Conservation (phyloP, 2,113 vertebrate genomes). For the Larimichthys crocea region DNA sequence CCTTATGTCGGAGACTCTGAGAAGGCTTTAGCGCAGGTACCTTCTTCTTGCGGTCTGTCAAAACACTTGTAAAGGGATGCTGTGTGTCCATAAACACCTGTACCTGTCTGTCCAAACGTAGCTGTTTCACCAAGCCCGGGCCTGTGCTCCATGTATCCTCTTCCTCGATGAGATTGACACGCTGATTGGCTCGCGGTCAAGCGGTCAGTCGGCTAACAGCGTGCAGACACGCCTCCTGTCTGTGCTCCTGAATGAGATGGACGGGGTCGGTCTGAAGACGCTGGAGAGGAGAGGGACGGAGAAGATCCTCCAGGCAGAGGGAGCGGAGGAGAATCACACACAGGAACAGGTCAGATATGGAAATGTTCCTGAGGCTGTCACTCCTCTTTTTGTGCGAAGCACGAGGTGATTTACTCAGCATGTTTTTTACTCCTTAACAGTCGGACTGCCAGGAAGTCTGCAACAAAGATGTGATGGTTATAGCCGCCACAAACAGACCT, state of each 20-base stretch:
- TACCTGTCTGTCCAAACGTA: constrained; percentile 62
- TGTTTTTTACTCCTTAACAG: constrained; percentile 71
- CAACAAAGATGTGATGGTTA: constrained; percentile 89
- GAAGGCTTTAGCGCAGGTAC: constrained; percentile 92
- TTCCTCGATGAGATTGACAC: constrained; percentile 98
- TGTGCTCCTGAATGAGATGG: constrained; percentile 95
- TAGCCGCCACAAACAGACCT: constrained; percentile 95
- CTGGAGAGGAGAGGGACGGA: constrained; percentile 88
- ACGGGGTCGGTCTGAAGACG: constrained; percentile 91
- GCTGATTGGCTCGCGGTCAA: constrained; percentile 89
- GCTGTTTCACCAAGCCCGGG: constrained; percentile 94
- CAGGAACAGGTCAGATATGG: constrained; percentile 79
- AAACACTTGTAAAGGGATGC: not conserved
- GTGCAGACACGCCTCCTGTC: constrained; percentile 92
- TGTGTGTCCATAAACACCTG: not conserved
- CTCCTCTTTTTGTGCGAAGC: not conserved
- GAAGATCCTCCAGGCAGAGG: constrained; percentile 77
- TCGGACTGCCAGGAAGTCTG: constrained; percentile 88
- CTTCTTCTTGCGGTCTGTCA: not conserved
- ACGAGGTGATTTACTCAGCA: not conserved
- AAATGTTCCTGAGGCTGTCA: not conserved
- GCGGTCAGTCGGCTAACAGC: constrained; percentile 68
- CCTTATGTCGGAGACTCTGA: constrained; percentile 95
- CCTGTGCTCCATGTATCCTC: constrained; percentile 92
- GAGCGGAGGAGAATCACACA: constrained; percentile 67